Evolutionary conservation across 1,140 invertebrate species (phyloP).

Genomic region (Goniozus legneri): DNA sequence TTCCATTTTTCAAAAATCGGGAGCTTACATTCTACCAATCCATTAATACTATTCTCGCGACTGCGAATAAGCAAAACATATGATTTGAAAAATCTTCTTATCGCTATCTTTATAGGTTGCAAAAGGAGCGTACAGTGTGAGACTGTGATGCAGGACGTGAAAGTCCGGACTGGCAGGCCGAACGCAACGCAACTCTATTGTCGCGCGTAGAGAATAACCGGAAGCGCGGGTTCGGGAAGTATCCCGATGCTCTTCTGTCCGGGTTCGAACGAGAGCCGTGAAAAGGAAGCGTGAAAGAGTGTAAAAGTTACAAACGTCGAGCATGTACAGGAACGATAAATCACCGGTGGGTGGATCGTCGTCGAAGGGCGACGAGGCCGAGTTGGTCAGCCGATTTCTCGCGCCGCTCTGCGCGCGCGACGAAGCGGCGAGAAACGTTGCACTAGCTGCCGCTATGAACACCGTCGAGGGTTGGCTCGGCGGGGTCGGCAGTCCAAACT

Average conservation of each 20-base stretch:
- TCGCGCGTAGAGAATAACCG: conserved; percentile 10
- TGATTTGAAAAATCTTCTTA: no score
- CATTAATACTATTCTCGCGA: no score
- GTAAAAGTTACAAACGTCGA: conserved; percentile 10
- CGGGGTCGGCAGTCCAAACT: conserved; percentile 53
- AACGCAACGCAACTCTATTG: conserved; percentile 8
- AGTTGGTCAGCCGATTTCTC: conserved; percentile 55
- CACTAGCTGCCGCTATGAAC: conserved; percentile 55
- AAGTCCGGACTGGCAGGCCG: conserved; percentile 8
- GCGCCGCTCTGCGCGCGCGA: conserved; percentile 56
- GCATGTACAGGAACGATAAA: conserved; percentile 46
- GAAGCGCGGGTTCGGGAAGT: conserved; percentile 10
- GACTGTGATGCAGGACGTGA: not conserved
- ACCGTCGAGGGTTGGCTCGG: conserved; percentile 60
- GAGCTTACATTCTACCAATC: no score
- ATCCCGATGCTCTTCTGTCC: conserved; percentile 14
- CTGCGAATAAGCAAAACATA: no score
- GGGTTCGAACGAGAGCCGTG: conserved; percentile 9
- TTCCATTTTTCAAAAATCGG: no score
- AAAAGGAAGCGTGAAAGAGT: conserved; percentile 10
- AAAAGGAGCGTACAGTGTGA: no score
- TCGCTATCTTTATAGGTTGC: no score
- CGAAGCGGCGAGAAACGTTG: conserved; percentile 54
- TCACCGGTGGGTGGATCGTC: conserved; percentile 29
- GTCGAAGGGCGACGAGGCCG: conserved; percentile 49